phyloP scores from a whole-genome alignment of 2,888 invertebrate species.

The Pyrrhosoma nymphula region DNA sequence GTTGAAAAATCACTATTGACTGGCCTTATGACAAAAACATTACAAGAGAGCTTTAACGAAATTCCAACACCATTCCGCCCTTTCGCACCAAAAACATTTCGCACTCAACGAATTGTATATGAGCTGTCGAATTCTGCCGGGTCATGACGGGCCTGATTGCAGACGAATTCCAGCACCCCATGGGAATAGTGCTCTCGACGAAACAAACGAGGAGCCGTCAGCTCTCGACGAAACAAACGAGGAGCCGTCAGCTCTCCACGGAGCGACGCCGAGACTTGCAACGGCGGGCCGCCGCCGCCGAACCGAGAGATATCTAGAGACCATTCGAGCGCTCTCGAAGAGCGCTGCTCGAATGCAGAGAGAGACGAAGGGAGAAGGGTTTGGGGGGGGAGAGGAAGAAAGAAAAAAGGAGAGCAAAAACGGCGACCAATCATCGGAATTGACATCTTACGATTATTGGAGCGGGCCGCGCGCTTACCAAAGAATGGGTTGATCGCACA shows the following conservation, averaged over 20 bases:
- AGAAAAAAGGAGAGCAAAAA: neutral
- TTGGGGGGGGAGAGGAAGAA: no score
- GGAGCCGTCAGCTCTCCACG: neutral
- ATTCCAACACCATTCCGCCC: no score
- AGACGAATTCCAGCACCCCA: neutral
- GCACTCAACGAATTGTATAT: no score
- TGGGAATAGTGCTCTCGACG: neutral
- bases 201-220: neutral
- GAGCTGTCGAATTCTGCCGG: neutral
- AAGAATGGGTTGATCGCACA: neutral
- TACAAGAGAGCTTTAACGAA: no score
- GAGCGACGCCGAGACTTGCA: neutral
- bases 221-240: neutral
- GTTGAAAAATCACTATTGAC: no score
- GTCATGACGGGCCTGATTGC: neutral
- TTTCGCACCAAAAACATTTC: no score
- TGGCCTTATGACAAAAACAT: no score
- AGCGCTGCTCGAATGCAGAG: neutral
- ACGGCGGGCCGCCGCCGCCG: neutral
- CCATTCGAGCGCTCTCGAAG: neutral
- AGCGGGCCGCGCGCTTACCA: neutral
- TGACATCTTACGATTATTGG: slow-evolving; percentile 39
- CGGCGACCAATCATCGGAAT: neutral
- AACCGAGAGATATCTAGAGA: neutral
- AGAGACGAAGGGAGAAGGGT: neutral